Evolutionary conservation across 1,140 invertebrate species (phyloP).

Genomic region (Protaetia brevitarsis): DNA sequence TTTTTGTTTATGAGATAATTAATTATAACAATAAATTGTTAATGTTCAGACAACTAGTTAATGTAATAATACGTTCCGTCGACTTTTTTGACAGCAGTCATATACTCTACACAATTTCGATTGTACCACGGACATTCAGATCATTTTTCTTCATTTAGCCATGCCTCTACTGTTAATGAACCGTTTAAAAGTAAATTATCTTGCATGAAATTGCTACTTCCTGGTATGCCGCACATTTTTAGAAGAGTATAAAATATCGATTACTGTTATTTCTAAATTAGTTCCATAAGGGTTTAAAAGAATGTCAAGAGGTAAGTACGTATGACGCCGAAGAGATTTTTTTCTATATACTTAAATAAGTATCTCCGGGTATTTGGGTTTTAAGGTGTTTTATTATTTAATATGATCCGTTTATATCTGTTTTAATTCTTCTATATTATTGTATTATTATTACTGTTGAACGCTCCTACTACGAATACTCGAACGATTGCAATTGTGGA

Average conservation of each 20-base stretch:
- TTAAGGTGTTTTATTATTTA: no score
- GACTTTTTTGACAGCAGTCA: background rate
- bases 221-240: background rate
- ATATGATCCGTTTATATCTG: no score
- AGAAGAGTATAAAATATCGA: background rate
- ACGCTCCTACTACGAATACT: no score
- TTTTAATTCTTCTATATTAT: no score
- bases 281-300: no score
- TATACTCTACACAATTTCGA: background rate
- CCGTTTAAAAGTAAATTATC: constrained; percentile 2
- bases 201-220: constrained; percentile 6
- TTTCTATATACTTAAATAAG: no score
- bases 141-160: constrained; percentile 15
- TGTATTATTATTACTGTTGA: no score
- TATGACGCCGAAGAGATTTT: no score
- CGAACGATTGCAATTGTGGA: no score
- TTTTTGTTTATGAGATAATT: background rate
- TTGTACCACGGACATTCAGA: background rate
- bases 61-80: background rate
- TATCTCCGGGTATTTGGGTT: no score
- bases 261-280: no score
- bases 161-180: background rate
- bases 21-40: constrained; percentile 10
- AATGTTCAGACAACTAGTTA: background rate
- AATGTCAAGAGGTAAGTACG: no score